Conservation (phyloP, 2,888 invertebrate genomes). For the Thera britannica region DNA sequence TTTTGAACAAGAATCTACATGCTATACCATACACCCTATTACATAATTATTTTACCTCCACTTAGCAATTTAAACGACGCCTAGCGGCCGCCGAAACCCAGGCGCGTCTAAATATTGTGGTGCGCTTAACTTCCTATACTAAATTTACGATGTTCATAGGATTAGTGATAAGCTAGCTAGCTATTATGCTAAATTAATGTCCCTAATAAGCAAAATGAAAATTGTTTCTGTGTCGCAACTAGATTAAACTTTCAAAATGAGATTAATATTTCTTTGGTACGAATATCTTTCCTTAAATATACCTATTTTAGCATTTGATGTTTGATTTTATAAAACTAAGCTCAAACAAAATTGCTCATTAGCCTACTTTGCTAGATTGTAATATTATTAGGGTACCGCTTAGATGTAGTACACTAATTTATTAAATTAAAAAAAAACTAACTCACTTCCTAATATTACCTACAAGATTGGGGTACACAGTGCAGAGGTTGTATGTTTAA, state of each 20-base stretch:
- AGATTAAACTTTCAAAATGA: conserved; percentile 6
- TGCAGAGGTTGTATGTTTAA: too few species aligned
- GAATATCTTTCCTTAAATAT: conserved; percentile 3
- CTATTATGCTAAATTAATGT: conserved; percentile 53
- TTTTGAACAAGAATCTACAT: conserved; percentile 57
- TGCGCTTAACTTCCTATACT: conserved; percentile 65
- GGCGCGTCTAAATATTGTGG: conserved; percentile 68
- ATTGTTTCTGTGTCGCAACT: conserved; percentile 4
- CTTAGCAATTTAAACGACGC: conserved; percentile 64
- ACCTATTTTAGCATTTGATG: neutral
- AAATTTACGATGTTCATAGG: conserved; percentile 68
- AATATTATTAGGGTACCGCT: too few species aligned
- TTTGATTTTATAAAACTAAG: neutral
- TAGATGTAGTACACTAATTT: too few species aligned
- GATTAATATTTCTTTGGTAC: conserved; percentile 2
- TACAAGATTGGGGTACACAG: too few species aligned
- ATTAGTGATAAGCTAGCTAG: conserved; percentile 62
- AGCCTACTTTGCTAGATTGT: too few species aligned
- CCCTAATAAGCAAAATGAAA: conserved; percentile 32
- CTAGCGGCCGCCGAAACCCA: conserved; percentile 58
- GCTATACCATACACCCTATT: conserved; percentile 50
- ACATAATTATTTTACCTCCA: conserved; percentile 70
- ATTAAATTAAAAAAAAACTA: too few species aligned
- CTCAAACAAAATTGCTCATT: too few species aligned
- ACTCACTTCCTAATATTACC: too few species aligned